Evolutionary conservation across 2,888 invertebrate species (phyloP).

Genomic region (Xanthia togata): DNA sequence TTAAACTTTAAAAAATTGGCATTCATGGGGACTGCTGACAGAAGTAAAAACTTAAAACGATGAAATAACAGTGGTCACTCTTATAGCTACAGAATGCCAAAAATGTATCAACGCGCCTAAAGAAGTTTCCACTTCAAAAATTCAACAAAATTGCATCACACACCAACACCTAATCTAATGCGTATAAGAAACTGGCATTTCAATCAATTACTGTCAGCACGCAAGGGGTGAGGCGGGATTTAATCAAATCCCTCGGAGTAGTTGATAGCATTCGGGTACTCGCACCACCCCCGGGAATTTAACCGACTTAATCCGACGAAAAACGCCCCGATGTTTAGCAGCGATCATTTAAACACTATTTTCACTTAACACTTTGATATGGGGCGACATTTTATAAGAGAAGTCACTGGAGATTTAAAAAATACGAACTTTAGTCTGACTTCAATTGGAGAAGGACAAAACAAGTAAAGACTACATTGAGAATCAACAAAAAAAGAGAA

Average conservation of each 20-base stretch:
- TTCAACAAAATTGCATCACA: slow-evolving; percentile 32
- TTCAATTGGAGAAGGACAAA: not conserved
- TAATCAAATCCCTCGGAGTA: slow-evolving; percentile 86
- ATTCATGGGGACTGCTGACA: too few species aligned
- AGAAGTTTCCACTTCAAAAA: not conserved
- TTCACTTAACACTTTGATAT: slow-evolving; percentile 76
- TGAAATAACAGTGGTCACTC: not conserved
- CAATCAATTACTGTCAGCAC: slow-evolving; percentile 89
- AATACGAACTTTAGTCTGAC: not conserved
- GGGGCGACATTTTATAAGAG: slow-evolving; percentile 26
- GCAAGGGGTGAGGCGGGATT: slow-evolving; percentile 85
- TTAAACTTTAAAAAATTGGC: too few species aligned
- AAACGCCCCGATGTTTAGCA: slow-evolving; percentile 87
- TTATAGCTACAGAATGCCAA: not conserved
- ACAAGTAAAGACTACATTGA: not conserved
- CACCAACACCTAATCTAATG: slow-evolving; percentile 24
- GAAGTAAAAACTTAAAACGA: not conserved
- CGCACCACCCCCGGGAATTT: slow-evolving; percentile 82
- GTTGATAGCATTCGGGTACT: slow-evolving; percentile 86
- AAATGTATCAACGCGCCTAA: not conserved
- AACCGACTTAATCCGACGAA: slow-evolving; percentile 79
- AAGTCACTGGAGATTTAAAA: slow-evolving; percentile 13
- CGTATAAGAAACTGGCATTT: slow-evolving; percentile 71
- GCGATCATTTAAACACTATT: slow-evolving; percentile 87
- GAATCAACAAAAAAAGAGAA: not conserved